Percentiles rank a stretch among this genome's conserved stretches.
phyloP scores from a whole-genome alignment of 2,113 vertebrate species.

The Macquaria ambigua region DNA sequence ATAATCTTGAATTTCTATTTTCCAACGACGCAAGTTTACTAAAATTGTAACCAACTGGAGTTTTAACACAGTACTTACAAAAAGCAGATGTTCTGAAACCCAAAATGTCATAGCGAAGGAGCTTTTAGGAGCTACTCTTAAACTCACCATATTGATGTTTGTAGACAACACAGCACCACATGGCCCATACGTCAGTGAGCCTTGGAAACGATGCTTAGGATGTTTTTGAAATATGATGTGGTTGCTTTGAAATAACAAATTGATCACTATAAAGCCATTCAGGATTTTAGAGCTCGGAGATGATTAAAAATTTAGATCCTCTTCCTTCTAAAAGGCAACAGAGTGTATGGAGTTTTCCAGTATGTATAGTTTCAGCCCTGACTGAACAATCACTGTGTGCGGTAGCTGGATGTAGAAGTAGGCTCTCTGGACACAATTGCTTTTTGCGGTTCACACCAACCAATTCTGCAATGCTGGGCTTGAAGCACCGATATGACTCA shows the following conservation, averaged over 20 bases:
- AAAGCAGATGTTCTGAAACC: neutral
- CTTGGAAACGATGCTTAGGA: neutral
- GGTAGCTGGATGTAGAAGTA: constrained; percentile 27
- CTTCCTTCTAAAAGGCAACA: neutral
- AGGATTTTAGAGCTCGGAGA: constrained; percentile 1
- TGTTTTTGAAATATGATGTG: constrained; percentile 1
- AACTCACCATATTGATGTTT: neutral
- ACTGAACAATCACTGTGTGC: constrained; percentile 43
- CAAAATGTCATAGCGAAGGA: neutral
- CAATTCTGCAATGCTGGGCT: constrained; percentile 16
- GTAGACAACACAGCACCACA: neutral
- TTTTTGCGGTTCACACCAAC: constrained; percentile 31
- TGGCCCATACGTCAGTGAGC: neutral
- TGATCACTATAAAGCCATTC: constrained; percentile 4
- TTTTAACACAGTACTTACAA: neutral
- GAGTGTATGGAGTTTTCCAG: neutral
- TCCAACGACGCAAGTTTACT: neutral
- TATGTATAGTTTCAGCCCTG: constrained; percentile 18
- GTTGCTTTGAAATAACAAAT: constrained; percentile 31
- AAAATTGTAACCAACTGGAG: neutral
- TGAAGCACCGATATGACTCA: constrained; percentile 20
- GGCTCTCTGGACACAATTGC: constrained; percentile 32
- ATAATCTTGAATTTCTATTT: constrained; percentile 12
- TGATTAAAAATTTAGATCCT: constrained; percentile 8
- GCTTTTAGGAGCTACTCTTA: neutral